phyloP scores from a whole-genome alignment of 2,888 invertebrate genomes.

The Kryphioiulus occultus region DNA sequence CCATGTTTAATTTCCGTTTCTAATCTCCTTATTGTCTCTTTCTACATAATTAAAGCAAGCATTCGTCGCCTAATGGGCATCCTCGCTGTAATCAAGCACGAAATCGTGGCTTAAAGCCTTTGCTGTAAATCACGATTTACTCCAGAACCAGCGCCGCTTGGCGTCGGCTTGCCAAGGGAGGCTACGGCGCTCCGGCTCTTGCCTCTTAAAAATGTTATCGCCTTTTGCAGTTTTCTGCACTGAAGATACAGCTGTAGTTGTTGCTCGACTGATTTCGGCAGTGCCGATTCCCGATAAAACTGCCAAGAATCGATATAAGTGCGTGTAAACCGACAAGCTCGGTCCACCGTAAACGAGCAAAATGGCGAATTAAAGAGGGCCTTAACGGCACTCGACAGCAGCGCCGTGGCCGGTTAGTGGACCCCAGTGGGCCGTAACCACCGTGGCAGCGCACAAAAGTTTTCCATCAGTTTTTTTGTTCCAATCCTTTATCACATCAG shows the following conservation, averaged over 20 bases:
- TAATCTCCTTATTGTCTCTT: neutral
- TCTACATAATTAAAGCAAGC: neutral
- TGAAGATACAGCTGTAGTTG: neutral
- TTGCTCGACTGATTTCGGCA: neutral
- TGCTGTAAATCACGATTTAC: too few species aligned
- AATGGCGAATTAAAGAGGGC: neutral
- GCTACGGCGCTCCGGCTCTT: neutral
- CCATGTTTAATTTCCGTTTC: neutral
- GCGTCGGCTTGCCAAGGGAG: neutral
- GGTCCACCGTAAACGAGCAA: neutral
- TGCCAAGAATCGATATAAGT: neutral
- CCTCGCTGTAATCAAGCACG: neutral
- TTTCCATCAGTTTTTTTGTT: neutral
- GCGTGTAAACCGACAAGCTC: neutral
- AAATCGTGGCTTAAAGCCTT: neutral
- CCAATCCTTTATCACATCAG: too few species aligned
- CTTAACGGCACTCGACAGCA: neutral
- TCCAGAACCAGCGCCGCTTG: neutral
- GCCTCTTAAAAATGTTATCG: neutral
- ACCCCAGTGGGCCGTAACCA: neutral
- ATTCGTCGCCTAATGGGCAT: neutral
- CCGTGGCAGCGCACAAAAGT: neutral
- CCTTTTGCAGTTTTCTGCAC: neutral
- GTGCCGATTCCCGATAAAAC: neutral
- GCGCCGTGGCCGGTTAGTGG: neutral